A percentile compares a stretch with the other conserved stretches of the same genome.
Conservation (phyloP, 1,140 invertebrate species). For the Cyrtorhinus lividipennis region DNA sequence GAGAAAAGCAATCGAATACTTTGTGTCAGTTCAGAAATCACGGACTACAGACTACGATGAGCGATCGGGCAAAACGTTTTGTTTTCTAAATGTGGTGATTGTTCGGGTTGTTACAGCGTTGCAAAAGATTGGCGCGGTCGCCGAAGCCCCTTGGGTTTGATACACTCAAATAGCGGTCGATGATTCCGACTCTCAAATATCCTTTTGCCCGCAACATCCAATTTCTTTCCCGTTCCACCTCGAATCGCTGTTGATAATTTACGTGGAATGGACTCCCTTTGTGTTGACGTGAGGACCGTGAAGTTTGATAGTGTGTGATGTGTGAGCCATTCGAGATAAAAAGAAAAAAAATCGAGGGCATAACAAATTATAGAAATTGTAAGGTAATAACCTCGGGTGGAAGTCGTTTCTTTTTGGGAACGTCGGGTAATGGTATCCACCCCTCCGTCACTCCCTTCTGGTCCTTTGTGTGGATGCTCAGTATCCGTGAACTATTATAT, state of each 20-base stretch:
- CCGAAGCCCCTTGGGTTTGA: no score
- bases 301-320: background rate
- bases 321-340: background rate
- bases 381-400: slow-evolving; percentile 8
- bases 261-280: slow-evolving; percentile 2
- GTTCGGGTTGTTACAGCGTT: no score
- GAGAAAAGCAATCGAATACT: no score
- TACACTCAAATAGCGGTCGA: no score
- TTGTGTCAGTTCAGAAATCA: no score
- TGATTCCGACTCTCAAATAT: background rate
- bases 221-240: background rate
- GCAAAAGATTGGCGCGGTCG: no score
- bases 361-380: slow-evolving; percentile 10
- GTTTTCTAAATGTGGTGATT: no score
- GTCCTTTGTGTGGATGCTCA: slow-evolving; percentile 5
- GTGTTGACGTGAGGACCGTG: slow-evolving; percentile 4
- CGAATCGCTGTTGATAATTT: slow-evolving; percentile 5
- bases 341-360: background rate
- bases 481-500: slow-evolving; percentile 10
- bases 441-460: background rate
- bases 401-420: background rate
- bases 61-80: no score
- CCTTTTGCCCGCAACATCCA: background rate
- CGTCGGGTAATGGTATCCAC: slow-evolving; percentile 3
- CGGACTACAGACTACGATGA: no score